These are phyloP conservation scores for Triops longicaudatus DNA, from an alignment of 1,140 invertebrate species.

Conservation along the genomic window DNA sequence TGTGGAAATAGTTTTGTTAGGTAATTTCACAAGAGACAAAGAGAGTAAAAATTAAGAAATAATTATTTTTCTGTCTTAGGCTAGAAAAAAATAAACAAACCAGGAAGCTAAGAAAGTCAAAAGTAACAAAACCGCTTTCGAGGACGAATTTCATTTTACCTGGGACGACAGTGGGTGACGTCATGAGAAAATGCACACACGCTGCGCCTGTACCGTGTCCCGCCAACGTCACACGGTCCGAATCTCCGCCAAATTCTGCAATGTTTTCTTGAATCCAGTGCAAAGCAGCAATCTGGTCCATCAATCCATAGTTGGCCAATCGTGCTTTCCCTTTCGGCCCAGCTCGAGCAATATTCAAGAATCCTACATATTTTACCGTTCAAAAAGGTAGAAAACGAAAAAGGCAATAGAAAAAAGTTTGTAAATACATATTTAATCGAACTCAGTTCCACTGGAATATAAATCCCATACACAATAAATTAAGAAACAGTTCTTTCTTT, in stretches of 20 bases:
- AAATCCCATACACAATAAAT: no score
- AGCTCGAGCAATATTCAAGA: constrained; percentile 74
- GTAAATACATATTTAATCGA: no score
- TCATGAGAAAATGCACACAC: constrained; percentile 89
- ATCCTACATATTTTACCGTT: constrained; percentile 47
- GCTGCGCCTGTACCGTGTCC: constrained; percentile 91
- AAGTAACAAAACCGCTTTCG: neutral
- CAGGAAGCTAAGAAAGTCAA: neutral
- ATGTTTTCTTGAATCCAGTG: constrained; percentile 56
- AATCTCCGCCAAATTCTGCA: constrained; percentile 76
- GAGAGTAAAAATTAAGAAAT: no score
- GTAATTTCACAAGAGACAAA: neutral
- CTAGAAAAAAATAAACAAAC: no score
- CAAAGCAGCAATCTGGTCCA: constrained; percentile 76
- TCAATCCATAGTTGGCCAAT: constrained; percentile 85
- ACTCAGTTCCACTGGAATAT: no score
- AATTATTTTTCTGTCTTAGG: no score
- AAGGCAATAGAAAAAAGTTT: neutral
- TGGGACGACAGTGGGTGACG: constrained; percentile 81
- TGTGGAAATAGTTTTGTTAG: neutral
- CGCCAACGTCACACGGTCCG: constrained; percentile 76
- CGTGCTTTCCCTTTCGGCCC: constrained; percentile 60
- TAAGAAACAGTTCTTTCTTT: no score
- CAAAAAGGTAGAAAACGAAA: neutral
- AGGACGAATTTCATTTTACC: constrained; percentile 43